Evolutionary conservation across 2,113 vertebrate genomes (phyloP).

Genomic region (Archocentrus centrarchus): DNA sequence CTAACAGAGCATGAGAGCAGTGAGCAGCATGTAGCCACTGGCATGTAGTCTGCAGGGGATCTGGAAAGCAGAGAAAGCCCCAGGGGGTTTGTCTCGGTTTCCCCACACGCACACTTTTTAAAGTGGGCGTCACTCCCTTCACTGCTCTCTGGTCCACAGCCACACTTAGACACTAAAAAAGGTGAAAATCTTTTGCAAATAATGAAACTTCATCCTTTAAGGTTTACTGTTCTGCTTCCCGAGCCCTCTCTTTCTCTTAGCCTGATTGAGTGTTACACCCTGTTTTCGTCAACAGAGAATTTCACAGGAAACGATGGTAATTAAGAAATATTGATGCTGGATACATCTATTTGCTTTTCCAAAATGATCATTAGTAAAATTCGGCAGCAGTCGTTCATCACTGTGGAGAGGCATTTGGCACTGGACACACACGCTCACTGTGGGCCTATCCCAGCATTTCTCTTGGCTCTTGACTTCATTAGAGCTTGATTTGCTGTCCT

Average conservation of each 20-base stretch:
- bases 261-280: conserved; percentile 69
- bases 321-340: conserved; percentile 81
- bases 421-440: conserved; percentile 43
- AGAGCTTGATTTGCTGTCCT: conserved; percentile 63
- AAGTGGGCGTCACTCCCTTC: conserved; percentile 36
- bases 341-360: conserved; percentile 82
- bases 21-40: conserved; percentile 57
- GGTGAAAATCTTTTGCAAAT: conserved; percentile 50
- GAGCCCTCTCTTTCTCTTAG: conserved; percentile 37
- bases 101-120: conserved; percentile 31
- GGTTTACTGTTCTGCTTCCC: conserved; percentile 54
- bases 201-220: conserved; percentile 61
- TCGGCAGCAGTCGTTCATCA: conserved; percentile 76
- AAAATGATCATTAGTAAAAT: conserved; percentile 77
- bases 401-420: conserved; percentile 71
- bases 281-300: conserved; percentile 76
- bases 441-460: conserved; percentile 68
- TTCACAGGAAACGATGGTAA: conserved; percentile 79
- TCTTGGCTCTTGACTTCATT: conserved; percentile 73
- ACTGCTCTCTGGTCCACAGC: conserved; percentile 40
- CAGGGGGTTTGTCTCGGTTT: conserved; percentile 46
- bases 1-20: conserved; percentile 54
- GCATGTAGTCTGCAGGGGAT: conserved; percentile 47
- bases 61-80: conserved; percentile 44
- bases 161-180: conserved; percentile 38